Evolutionary conservation across 1,140 invertebrate species (phyloP).

Genomic region (Sitodiplosis mosellana): DNA sequence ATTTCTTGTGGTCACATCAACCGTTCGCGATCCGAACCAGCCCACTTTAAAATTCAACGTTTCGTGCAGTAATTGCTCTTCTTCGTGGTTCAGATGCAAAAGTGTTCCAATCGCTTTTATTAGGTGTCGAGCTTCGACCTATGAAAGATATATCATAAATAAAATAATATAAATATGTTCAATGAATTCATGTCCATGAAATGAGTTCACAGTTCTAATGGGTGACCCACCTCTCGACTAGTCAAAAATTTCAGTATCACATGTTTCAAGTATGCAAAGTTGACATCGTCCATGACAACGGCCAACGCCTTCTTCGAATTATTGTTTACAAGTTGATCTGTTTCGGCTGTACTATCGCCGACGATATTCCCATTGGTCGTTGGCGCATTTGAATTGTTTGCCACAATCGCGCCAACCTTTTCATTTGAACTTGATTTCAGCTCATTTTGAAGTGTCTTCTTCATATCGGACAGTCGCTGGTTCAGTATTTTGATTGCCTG

Average conservation of each 20-base stretch:
- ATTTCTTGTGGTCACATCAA: too few species aligned
- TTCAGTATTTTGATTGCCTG: conserved; percentile 77
- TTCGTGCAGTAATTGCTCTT: conserved; percentile 71
- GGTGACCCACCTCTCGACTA: conserved; percentile 49
- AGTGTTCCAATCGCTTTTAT: conserved; percentile 72
- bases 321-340: conserved; percentile 17
- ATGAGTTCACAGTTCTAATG: neutral
- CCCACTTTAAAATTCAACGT: conserved; percentile 78
- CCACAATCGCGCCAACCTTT: neutral
- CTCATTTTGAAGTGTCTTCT: conserved; percentile 77
- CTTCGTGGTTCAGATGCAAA: conserved; percentile 65
- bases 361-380: neutral
- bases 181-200: conserved; percentile 4
- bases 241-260: conserved; percentile 84
- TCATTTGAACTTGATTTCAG: conserved; percentile 29
- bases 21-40: conserved; percentile 56
- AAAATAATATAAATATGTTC: conserved; percentile 3
- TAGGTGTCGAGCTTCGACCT: conserved; percentile 66
- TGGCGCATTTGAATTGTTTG: neutral
- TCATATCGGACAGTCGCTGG: conserved; percentile 69
- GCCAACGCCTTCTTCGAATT: conserved; percentile 29
- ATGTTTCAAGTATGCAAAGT: conserved; percentile 68
- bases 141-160: conserved; percentile 4
- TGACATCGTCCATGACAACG: conserved; percentile 31
- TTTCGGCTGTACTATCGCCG: neutral